phyloP scores from a whole-genome alignment of 2,113 vertebrate genomes.

The Plecotus auritus region DNA sequence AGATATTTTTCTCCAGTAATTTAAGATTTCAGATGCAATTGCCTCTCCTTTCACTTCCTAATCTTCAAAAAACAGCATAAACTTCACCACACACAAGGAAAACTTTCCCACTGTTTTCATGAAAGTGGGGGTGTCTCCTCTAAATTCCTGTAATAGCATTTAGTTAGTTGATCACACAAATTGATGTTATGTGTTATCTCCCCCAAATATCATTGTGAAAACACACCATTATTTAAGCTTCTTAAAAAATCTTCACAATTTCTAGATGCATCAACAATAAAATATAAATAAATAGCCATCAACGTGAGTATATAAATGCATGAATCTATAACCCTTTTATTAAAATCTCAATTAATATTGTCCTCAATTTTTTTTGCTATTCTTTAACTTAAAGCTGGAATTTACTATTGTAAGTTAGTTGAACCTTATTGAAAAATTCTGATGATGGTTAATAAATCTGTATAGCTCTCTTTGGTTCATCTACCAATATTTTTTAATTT shows the following conservation, averaged over 20 bases:
- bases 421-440: not conserved
- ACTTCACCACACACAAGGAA: fast-evolving
- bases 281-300: not conserved
- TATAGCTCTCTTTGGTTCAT: not conserved
- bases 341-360: not conserved
- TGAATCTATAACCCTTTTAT: not conserved
- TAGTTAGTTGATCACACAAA: not conserved
- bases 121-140: fast-evolving
- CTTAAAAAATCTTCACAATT: not conserved
- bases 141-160: fast-evolving
- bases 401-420: not conserved
- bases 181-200: fast-evolving
- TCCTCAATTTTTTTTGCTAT: not conserved
- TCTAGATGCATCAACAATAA: not conserved
- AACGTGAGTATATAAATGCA: fast-evolving
- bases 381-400: not conserved
- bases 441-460: not conserved
- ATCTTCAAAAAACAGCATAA: fast-evolving
- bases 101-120: fast-evolving
- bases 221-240: not conserved
- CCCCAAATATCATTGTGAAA: not conserved
- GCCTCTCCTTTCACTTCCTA: too few relatives aligned
- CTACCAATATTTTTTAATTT: not conserved
- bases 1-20: not conserved
- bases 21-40: not conserved